These are phyloP conservation scores for Aphaenogaster rudis DNA, from an alignment of 1,140 invertebrate species.

Conservation along the genomic window DNA sequence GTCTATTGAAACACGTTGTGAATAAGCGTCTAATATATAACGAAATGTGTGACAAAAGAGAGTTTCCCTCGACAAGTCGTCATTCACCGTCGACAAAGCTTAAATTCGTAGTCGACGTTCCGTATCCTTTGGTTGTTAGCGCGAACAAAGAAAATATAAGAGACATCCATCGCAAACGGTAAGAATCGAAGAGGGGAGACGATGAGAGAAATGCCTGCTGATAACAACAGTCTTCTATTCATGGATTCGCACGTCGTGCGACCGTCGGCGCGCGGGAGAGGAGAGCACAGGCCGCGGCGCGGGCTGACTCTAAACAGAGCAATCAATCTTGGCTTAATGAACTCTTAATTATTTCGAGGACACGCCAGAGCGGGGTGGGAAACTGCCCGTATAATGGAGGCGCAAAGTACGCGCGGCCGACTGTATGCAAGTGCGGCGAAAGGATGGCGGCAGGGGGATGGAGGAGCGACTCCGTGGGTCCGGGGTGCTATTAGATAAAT, in stretches of 20 bases:
- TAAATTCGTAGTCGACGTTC: constrained; percentile 68
- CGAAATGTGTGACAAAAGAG: neutral
- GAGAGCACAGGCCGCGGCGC: constrained; percentile 31
- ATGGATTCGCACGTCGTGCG: constrained; percentile 74
- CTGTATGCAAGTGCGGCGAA: constrained; percentile 66
- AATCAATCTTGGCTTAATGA: constrained; percentile 85
- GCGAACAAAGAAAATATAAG: constrained; percentile 59
- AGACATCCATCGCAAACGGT: constrained; percentile 15
- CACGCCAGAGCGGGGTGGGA: constrained; percentile 79
- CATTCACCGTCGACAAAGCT: constrained; percentile 42
- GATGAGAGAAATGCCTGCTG: constrained; percentile 67
- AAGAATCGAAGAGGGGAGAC: neutral
- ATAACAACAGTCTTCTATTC: constrained; percentile 80
- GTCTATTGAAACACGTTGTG: neutral
- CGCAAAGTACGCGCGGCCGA: constrained; percentile 82
- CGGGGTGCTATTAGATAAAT: constrained; percentile 81
- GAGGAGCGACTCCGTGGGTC: constrained; percentile 63
- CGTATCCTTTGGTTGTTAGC: constrained; percentile 68
- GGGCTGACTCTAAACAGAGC: constrained; percentile 77
- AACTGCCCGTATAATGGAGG: constrained; percentile 86
- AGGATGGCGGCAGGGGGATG: constrained; percentile 49
- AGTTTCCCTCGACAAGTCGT: constrained; percentile 50
- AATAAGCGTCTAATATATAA: neutral
- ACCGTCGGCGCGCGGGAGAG: constrained; percentile 17
- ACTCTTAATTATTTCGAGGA: constrained; percentile 87